Evolutionary conservation across 2,888 invertebrate genomes (phyloP).

Genomic region (Andrena hattorfiana): DNA sequence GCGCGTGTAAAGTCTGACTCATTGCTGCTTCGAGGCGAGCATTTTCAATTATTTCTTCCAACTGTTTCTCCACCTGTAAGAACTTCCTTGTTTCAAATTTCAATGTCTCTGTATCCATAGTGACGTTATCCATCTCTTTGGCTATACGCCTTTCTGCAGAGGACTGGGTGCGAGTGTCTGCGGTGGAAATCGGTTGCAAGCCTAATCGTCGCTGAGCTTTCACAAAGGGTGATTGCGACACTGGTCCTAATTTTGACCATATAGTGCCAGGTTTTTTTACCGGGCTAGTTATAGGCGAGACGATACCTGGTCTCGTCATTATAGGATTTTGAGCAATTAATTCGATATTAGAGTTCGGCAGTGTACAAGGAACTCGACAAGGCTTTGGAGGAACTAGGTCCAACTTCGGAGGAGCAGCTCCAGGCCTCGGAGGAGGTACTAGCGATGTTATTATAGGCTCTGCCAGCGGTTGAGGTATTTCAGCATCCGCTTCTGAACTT

Average conservation of each 20-base stretch:
- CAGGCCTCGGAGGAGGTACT: slow-evolving; percentile 81
- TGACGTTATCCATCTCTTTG: slow-evolving; percentile 68
- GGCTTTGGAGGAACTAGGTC: slow-evolving; percentile 83
- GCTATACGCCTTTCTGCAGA: slow-evolving; percentile 82
- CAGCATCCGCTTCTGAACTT: slow-evolving; percentile 71
- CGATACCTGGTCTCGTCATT: slow-evolving; percentile 79
- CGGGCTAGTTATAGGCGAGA: slow-evolving; percentile 79
- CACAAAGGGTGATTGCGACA: slow-evolving; percentile 83
- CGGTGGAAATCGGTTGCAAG: slow-evolving; percentile 62
- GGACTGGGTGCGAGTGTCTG: slow-evolving; percentile 78
- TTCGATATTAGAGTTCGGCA: slow-evolving; percentile 74
- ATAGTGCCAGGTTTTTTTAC: slow-evolving; percentile 77
- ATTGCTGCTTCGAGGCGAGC: slow-evolving; percentile 72
- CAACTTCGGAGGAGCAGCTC: slow-evolving; percentile 80
- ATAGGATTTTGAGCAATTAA: slow-evolving; percentile 78
- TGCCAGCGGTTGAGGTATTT: slow-evolving; percentile 48
- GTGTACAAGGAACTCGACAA: slow-evolving; percentile 82
- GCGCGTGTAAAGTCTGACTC: slow-evolving; percentile 68
- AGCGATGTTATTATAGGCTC: slow-evolving; percentile 77
- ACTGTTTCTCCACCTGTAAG: slow-evolving; percentile 76
- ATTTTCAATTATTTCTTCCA: slow-evolving; percentile 79
- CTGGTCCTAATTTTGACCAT: slow-evolving; percentile 83
- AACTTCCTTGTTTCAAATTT: slow-evolving; percentile 79
- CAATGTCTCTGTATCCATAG: slow-evolving; percentile 66
- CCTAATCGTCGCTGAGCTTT: slow-evolving; percentile 82